phyloP scores from a whole-genome alignment of 2,113 vertebrate genomes.

The Nerophis ophidion region DNA sequence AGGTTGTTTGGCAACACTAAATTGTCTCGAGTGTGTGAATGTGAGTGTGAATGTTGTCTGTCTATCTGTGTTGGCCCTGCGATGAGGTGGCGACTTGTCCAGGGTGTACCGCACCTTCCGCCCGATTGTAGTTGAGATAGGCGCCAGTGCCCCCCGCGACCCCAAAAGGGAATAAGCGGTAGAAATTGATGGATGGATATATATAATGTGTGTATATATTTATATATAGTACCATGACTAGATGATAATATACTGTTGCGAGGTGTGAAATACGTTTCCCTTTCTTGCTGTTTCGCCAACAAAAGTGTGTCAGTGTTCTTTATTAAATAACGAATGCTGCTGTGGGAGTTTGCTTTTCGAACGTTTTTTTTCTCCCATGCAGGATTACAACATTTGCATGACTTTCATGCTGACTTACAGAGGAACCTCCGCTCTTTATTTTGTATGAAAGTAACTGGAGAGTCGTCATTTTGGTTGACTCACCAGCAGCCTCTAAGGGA shows the following conservation, averaged over 20 bases:
- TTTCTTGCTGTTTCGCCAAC: not conserved
- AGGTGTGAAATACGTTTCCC: not conserved
- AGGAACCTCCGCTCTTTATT: conserved; percentile 5
- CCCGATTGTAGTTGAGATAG: too few relatives aligned
- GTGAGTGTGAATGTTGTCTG: too few relatives aligned
- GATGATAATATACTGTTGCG: too few relatives aligned
- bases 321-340: not conserved
- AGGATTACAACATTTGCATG: not conserved
- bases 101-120: too few relatives aligned
- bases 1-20: too few relatives aligned
- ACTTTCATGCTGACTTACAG: not conserved
- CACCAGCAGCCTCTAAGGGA: conserved; percentile 24
- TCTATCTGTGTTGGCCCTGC: too few relatives aligned
- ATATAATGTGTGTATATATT: too few relatives aligned
- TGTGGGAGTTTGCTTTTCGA: not conserved
- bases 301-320: not conserved
- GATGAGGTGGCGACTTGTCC: too few relatives aligned
- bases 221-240: too few relatives aligned
- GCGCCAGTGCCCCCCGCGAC: too few relatives aligned
- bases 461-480: conserved; percentile 24
- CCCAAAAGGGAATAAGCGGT: rapidly evolving
- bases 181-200: too few relatives aligned
- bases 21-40: too few relatives aligned
- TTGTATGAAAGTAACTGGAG: conserved; percentile 26
- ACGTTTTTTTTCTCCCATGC: not conserved